phyloP scores from a whole-genome alignment of 1,140 invertebrate species.

The Gryon sp. region DNA sequence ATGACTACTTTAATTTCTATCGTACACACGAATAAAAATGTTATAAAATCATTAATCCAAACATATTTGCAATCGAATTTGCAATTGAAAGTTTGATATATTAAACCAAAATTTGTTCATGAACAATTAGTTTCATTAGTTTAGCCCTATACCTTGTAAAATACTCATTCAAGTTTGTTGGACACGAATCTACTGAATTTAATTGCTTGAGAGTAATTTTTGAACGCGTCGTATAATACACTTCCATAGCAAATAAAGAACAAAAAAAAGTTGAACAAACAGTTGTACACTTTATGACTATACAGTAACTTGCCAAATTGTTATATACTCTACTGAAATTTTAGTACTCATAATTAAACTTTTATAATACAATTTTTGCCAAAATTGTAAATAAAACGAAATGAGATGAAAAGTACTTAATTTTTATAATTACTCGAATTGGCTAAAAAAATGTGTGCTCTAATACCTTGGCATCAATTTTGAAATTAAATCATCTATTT shows the following conservation, averaged over 20 bases:
- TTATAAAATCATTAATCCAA: too few relatives aligned
- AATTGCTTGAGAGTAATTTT: conserved; percentile 46
- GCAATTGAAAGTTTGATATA: conserved; percentile 31
- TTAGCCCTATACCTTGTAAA: conserved; percentile 23
- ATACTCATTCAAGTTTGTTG: conserved; percentile 37
- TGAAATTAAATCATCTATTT: too few relatives aligned
- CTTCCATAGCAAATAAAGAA: too few relatives aligned
- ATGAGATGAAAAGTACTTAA: too few relatives aligned
- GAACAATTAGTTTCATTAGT: conserved; percentile 47
- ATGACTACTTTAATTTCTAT: too few relatives aligned
- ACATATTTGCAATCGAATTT: not conserved
- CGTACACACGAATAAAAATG: too few relatives aligned
- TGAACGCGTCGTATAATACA: conserved; percentile 18
- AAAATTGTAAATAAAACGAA: not conserved
- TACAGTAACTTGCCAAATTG: conserved; percentile 18
- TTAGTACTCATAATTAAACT: conserved; percentile 14
- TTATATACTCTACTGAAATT: conserved; percentile 2
- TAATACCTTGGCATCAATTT: too few relatives aligned
- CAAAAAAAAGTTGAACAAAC: conserved; percentile 28
- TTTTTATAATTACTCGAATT: too few relatives aligned
- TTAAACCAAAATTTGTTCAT: conserved; percentile 25
- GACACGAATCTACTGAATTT: conserved; percentile 32
- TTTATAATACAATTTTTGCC: conserved; percentile 1
- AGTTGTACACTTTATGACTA: not conserved
- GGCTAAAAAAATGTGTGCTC: too few relatives aligned